Conservation (phyloP, 2,113 vertebrate genomes). For the Takifugu bimaculatus region DNA sequence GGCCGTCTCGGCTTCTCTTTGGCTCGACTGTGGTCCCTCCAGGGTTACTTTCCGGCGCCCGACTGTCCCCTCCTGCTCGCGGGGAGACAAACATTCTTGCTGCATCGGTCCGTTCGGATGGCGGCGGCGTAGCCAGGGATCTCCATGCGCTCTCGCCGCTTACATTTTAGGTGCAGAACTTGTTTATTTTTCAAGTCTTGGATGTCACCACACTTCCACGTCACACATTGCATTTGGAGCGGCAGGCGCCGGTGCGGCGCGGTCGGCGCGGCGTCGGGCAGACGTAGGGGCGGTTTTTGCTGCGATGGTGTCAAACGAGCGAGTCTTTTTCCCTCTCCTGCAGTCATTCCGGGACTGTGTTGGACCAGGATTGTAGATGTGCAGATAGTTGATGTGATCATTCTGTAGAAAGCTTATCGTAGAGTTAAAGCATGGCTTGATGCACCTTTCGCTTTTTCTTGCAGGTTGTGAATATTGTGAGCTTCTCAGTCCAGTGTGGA, state of each 20-base stretch:
- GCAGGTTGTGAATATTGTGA: conserved; percentile 68
- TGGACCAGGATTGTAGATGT: conserved; percentile 41
- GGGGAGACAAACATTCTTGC: conserved; percentile 46
- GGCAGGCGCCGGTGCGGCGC: conserved; percentile 14
- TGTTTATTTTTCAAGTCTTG: conserved; percentile 20
- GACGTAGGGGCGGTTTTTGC: conserved; percentile 4
- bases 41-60: conserved; percentile 33
- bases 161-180: conserved; percentile 45
- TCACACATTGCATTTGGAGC: conserved; percentile 16
- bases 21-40: conserved; percentile 36
- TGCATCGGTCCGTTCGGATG: conserved; percentile 35
- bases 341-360: conserved; percentile 15
- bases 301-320: not conserved
- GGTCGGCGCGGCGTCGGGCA: conserved; percentile 16
- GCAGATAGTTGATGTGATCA: conserved; percentile 37
- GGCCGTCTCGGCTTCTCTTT: conserved; percentile 47
- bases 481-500: conserved; percentile 66
- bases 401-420: conserved; percentile 34
- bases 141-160: conserved; percentile 23
- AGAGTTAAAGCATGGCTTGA: conserved; percentile 56
- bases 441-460: conserved; percentile 50
- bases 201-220: conserved; percentile 11
- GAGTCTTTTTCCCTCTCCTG: not conserved
- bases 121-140: conserved; percentile 23
- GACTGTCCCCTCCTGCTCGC: conserved; percentile 33